Evolutionary conservation across 2,888 invertebrate species (phyloP), one percentile per base, ranked within the genome.

Genomic region (Ophioninae sp.): DNA sequence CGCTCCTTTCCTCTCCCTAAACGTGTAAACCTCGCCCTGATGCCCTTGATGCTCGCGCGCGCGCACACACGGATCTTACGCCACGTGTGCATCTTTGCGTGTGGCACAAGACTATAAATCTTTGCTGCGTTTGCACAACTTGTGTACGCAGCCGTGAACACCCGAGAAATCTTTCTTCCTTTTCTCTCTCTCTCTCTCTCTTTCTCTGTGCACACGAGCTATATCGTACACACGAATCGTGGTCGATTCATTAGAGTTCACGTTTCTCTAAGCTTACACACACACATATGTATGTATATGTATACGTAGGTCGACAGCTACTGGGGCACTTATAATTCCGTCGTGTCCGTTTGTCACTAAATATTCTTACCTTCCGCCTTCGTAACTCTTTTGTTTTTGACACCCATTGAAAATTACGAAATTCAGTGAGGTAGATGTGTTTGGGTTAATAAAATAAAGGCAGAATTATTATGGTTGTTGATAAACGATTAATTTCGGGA

Each of bases 141-240:
- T 82, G 87, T 82, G 81, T 85, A 85, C 85, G 83, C 86, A 85
- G 84, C 83, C 85, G 85, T 83, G 85, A 86, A 85, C 84, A 86
- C 83, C 79, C 86, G 82, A 85, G 79, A 79, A 83, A 79, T 81
- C 51, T 78, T 76, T 63, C 51, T 74, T 37, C 30, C 37, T 13
- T 59, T 10, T 58, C 58, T 58, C 8, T 58, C 20, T 58, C 58
- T 59, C 44, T 51, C 44, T 51, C 67, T 67, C 44, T 68, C 23
- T 39, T 8, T 17, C 39, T 39, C 64, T 65, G n/a, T 65, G 13
- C 10, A 44, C 13, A 51, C 51, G 17, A 51, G 51, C 51, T 51
- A 51, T 51, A 17, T 17, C 51, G 51, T 13, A 51, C 51, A 51
- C 17, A 51, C 17, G 51, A 51, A 51, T 51, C 51, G 51, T 51